phyloP scores from a whole-genome alignment of 1,140 invertebrate genomes.

The Drosophila athabasca region DNA sequence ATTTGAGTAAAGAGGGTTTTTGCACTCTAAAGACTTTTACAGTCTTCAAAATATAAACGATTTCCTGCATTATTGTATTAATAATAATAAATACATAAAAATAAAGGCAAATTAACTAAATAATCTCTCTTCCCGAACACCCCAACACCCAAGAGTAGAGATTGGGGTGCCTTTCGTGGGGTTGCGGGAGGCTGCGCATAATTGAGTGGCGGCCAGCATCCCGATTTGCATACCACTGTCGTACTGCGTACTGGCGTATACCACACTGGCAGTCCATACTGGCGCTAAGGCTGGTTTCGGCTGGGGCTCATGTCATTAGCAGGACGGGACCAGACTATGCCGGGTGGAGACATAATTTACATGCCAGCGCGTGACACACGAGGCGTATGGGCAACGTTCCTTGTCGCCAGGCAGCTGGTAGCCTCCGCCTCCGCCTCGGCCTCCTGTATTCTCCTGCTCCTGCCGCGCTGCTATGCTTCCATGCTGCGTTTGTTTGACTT shows the following conservation, averaged over 20 bases:
- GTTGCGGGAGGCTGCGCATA: conserved; percentile 46
- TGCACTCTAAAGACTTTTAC: no score
- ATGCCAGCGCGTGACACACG: conserved; percentile 55
- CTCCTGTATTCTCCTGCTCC: conserved; percentile 4
- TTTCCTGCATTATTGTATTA: no score
- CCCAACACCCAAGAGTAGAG: no score
- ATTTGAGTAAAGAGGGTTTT: no score
- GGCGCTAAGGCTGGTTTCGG: conserved; percentile 35
- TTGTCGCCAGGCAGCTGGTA: background rate
- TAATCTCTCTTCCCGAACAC: no score
- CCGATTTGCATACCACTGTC: conserved; percentile 47
- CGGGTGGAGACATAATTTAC: conserved; percentile 34
- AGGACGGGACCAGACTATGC: background rate
- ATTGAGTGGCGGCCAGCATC: conserved; percentile 71
- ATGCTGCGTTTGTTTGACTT: conserved; percentile 50
- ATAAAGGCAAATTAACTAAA: no score
- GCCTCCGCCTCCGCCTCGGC: conserved; percentile 3
- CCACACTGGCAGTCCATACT: background rate
- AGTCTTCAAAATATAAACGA: no score
- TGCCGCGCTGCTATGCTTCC: background rate
- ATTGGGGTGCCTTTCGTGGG: no score
- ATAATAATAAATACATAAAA: no score
- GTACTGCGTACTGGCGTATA: background rate
- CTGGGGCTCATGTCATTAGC: conserved; percentile 53
- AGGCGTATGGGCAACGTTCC: conserved; percentile 55